Base-by-base conservation (phyloP, 2,888 invertebrate genomes). In the Temnothorax rugatulus region DNA sequence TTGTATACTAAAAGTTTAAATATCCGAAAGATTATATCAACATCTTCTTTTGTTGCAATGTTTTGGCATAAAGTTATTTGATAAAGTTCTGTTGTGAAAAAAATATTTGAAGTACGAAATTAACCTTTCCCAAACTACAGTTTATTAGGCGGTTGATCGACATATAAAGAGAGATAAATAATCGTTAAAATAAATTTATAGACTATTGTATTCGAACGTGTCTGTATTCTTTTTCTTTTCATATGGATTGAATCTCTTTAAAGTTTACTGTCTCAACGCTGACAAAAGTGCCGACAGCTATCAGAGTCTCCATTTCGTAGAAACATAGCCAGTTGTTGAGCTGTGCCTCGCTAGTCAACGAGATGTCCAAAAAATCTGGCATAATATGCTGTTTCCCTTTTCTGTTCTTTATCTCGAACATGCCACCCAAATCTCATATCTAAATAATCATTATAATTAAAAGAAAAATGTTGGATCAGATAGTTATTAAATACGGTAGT, bases 311-410 rank as follows among this genome's bases (percentile, higher is more conserved):
- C 97, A 99, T 98, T 89, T 98, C 97, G 95, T 97, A 99, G 95
- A 97, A 99, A 93, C 97, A 97, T 86, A 99, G 95, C 99, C 99
- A 99, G 66, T 96, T 94, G 93, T 98, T 97, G 25, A 99, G 96
- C 91, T 97, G 97, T 9, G 96, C 96, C 91, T 98, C 97, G 15
- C 96, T 96, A 77, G 96, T 95, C 77, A 99, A 95, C 29, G 98
- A 97, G 1, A 95, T 95, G 84, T 95, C 93, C 0, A 98, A 97
- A 95, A 99, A 99, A 94, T 99, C 98, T 54, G 98, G 97, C 99
- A 99, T 99, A 88, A 99, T 97, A 95, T 99, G 99, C 94, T 98
- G 97, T 94, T 97, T 97, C 1, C 97, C 98, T 93, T 96, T 96
- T 1, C 99, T 99, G 88, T 96, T 96, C 91, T 97, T 97, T 75